Percentiles rank a stretch among this genome's conserved stretches.
These are phyloP conservation scores for Tachina grossa DNA, from an alignment of 2,888 invertebrate genomes.

Conservation along the genomic window DNA sequence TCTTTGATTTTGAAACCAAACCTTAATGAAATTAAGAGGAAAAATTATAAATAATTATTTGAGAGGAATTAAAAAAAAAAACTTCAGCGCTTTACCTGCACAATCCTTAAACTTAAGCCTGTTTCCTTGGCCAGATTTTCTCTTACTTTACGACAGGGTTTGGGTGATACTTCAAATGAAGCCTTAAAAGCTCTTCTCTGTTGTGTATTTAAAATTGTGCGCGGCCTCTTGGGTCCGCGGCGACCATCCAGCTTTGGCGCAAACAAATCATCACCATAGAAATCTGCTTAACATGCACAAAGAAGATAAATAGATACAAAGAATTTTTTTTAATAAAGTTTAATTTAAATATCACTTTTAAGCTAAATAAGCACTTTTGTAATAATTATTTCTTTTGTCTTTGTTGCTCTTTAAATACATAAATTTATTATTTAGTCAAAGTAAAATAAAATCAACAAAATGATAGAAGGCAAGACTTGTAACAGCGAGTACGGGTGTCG, in stretches of 20 bases:
- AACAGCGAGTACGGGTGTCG: neutral
- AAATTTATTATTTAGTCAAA: slow-evolving; percentile 50
- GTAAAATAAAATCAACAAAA: neutral
- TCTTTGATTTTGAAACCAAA: slow-evolving; percentile 87
- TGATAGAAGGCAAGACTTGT: neutral
- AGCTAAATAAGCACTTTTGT: slow-evolving; percentile 19
- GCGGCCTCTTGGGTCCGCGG: slow-evolving; percentile 90
- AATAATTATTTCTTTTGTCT: slow-evolving; percentile 1
- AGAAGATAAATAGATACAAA: slow-evolving; percentile 9
- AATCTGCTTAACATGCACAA: slow-evolving; percentile 81
- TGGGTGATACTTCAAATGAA: slow-evolving; percentile 92
- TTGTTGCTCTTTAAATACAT: slow-evolving; percentile 21
- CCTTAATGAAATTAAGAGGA: slow-evolving; percentile 79
- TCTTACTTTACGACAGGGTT: slow-evolving; percentile 91
- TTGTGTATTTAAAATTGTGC: slow-evolving; percentile 92
- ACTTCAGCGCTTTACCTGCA: slow-evolving; percentile 85
- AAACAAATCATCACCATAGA: slow-evolving; percentile 85
- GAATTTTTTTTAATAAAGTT: slow-evolving; percentile 40
- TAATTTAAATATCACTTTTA: slow-evolving; percentile 58
- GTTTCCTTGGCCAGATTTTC: slow-evolving; percentile 93
- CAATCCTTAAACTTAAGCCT: slow-evolving; percentile 91
- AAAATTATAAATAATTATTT: slow-evolving; percentile 1
- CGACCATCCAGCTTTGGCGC: slow-evolving; percentile 86
- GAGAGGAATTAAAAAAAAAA: neutral
- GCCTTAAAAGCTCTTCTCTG: slow-evolving; percentile 92